Evolutionary conservation across 2,113 vertebrate genomes (phyloP).

Genomic region (western clawed frog (Xenopus tropicalis)): DNA sequence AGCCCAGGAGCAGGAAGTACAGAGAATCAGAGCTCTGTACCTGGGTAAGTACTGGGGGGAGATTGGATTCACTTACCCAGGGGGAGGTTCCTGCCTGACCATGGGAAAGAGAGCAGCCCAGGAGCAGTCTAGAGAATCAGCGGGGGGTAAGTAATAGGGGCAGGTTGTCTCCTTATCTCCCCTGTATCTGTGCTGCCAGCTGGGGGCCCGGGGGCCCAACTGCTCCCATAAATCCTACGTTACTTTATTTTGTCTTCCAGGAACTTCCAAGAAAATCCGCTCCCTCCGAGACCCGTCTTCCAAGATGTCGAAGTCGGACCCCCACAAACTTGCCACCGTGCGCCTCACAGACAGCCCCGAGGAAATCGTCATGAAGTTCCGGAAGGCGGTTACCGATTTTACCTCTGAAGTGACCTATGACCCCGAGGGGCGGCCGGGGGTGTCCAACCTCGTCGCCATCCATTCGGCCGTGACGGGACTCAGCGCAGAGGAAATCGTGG

Average conservation of each 20-base stretch:
- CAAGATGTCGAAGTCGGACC: slow-evolving; percentile 97
- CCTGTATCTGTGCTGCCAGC: too few relatives aligned
- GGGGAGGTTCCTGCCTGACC: too few relatives aligned
- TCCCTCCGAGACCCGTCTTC: slow-evolving; percentile 83
- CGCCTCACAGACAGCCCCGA: slow-evolving; percentile 82
- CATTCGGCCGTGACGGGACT: slow-evolving; percentile 72
- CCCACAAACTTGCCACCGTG: slow-evolving; percentile 77
- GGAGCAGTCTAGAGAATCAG: too few relatives aligned
- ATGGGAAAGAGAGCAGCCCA: too few relatives aligned
- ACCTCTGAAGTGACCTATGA: slow-evolving; percentile 90
- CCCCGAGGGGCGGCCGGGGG: slow-evolving; percentile 72
- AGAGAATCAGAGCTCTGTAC: too few relatives aligned
- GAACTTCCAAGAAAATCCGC: slow-evolving; percentile 79
- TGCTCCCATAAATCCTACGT: too few relatives aligned
- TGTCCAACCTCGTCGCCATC: slow-evolving; percentile 87
- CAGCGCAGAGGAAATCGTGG: slow-evolving; percentile 71
- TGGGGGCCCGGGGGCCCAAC: too few relatives aligned
- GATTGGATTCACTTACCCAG: too few relatives aligned
- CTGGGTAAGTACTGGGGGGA: too few relatives aligned
- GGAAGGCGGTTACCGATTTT: slow-evolving; percentile 89
- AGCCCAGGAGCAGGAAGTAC: too few relatives aligned
- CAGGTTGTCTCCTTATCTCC: too few relatives aligned
- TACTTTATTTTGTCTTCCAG: slow-evolving; percentile 53
- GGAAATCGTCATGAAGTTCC: slow-evolving; percentile 81
- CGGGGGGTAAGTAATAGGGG: too few relatives aligned